Evolutionary conservation across 2,113 vertebrate species (phyloP), one percentile per base, ranked within the genome.

Genomic region (Osmerus mordax): DNA sequence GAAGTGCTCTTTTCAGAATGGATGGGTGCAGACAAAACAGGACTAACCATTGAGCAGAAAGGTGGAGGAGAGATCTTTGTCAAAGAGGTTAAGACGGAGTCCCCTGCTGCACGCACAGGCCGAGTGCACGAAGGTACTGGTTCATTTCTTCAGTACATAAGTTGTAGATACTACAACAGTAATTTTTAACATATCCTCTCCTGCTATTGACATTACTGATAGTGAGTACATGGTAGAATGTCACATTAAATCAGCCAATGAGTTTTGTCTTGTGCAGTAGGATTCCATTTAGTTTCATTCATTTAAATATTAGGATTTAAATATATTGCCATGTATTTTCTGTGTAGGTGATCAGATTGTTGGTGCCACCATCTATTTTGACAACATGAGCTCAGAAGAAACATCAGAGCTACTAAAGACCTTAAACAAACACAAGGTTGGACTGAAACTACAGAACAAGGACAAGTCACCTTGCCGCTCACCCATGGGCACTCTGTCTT

Each of bases 361-460:
- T 60, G 93, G 95, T 0, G 97, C 97, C 76, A 99, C 97, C 5
- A 94, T 99, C 74, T 98, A 98, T 81, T 98, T 99, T 62, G 95
- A 98, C 74, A 95, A 97, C 64, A 93, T 97, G 91, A 95, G 89
- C 71, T 95, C 95, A 0, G 95, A 93, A 18, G 97, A 98, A 81
- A 94, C 93, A 52, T 73, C 94, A 4, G 94, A 96, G 25, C 86
- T 99, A 66, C 87, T 99, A 71, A 94, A 93, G 80, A 95, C 89
- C 70, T 83, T 98, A 82, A 95, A 95, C 1, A 93, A 92, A 25
- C 96, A 98, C 87, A 94, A 95, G 0, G 92, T 97, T 78, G 97
- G 96, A 21, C 88, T 99, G 75, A 96, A 96, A 87, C 86, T 99
- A 78, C 96, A 98, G 80, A 94, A 96, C 28, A 95, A 91, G n/a